Evolutionary conservation across 2,113 vertebrate genomes (phyloP).

Genomic region (Microtus richardsoni): DNA sequence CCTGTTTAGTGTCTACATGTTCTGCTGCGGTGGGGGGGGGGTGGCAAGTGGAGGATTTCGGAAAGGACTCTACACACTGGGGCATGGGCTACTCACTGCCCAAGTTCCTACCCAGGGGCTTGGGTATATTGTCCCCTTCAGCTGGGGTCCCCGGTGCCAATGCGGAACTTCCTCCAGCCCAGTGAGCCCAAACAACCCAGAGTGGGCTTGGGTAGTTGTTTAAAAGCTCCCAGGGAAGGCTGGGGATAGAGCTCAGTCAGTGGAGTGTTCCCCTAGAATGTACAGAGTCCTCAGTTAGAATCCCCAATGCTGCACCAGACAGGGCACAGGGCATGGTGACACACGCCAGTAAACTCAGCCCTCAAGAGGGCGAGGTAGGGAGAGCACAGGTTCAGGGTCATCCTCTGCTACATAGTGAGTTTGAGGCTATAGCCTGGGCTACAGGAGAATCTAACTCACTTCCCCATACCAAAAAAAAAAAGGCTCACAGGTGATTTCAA

Average conservation of each 20-base stretch:
- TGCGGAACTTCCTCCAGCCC: not conserved
- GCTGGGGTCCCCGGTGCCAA: not conserved
- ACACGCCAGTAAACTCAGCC: not conserved
- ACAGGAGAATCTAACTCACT: not conserved
- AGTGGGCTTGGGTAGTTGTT: too few relatives aligned
- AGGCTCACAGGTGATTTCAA: not conserved
- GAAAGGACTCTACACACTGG: not conserved
- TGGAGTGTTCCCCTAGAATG: not conserved
- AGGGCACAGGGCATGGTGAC: not conserved
- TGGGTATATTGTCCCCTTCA: not conserved
- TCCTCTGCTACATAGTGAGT: not conserved
- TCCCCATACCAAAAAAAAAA: not conserved
- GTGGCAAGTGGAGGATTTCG: not conserved
- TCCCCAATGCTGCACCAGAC: not conserved
- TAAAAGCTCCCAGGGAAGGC: not conserved
- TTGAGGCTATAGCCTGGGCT: not conserved
- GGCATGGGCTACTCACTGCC: too few relatives aligned
- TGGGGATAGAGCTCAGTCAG: not conserved
- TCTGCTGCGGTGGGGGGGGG: too few relatives aligned
- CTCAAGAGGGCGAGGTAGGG: not conserved
- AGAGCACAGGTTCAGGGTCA: not conserved
- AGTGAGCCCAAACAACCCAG: not conserved
- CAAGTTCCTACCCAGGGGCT: not conserved
- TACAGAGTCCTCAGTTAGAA: not conserved
- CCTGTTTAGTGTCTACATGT: too few relatives aligned